Percentiles rank a stretch among this genome's conserved stretches.
Evolutionary conservation across 2,888 invertebrate genomes (phyloP).

Genomic region (Dioctria linearis): DNA sequence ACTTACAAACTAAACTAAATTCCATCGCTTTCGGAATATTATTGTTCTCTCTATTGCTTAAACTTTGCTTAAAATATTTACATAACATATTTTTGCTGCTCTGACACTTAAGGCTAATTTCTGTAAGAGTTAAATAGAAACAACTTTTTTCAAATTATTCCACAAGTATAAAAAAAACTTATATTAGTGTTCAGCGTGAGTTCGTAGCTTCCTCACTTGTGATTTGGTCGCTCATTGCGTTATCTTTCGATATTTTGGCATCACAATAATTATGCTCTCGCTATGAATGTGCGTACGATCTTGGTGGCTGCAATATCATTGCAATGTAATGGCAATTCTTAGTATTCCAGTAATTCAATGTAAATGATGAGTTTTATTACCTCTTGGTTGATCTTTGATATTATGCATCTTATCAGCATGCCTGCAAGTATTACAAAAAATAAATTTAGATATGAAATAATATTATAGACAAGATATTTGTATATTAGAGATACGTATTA

Average conservation of each 20-base stretch:
- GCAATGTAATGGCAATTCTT: slow-evolving; percentile 24
- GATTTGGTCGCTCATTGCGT: not conserved
- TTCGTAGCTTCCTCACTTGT: slow-evolving; percentile 30
- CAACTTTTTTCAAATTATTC: slow-evolving; percentile 25
- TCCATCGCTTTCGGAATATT: slow-evolving; percentile 25
- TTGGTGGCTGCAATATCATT: slow-evolving; percentile 13
- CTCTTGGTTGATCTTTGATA: slow-evolving; percentile 13
- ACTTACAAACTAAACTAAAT: slow-evolving; percentile 43
- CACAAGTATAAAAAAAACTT: slow-evolving; percentile 5
- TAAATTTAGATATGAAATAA: not conserved
- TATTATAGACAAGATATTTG: not conserved
- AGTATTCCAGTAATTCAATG: slow-evolving; percentile 29
- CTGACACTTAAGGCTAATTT: slow-evolving; percentile 10
- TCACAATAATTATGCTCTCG: not conserved
- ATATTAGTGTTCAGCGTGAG: slow-evolving; percentile 27
- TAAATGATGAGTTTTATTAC: slow-evolving; percentile 15
- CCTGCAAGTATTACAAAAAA: slow-evolving; percentile 49
- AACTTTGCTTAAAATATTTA: slow-evolving; percentile 40
- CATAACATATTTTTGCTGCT: slow-evolving; percentile 27
- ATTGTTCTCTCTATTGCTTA: slow-evolving; percentile 46
- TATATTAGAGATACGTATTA: too few species aligned
- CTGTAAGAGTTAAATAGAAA: not conserved
- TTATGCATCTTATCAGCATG: slow-evolving; percentile 57
- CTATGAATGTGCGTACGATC: not conserved
- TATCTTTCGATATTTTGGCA: slow-evolving; percentile 18